A percentile compares a stretch with the other conserved stretches of the same genome.
Conservation (phyloP, 2,888 invertebrate species). For the Philaethria dido region DNA sequence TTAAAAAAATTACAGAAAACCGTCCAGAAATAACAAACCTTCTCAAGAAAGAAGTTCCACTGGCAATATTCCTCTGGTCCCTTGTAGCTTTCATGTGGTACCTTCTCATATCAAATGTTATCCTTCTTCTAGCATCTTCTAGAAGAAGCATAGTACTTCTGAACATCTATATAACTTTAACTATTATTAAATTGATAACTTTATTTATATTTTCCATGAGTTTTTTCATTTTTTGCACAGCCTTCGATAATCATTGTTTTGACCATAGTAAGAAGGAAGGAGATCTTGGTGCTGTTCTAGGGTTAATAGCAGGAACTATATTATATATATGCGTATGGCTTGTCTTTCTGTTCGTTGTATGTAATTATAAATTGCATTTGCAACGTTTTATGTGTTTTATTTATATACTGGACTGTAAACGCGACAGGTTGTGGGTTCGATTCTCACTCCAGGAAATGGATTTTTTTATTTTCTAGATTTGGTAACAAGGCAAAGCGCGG, state of each 20-base stretch:
- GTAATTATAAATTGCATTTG: conserved; percentile 38
- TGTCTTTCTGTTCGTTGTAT: conserved; percentile 31
- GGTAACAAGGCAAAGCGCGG: no score
- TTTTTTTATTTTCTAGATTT: no score
- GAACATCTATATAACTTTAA: conserved; percentile 27
- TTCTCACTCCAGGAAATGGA: no score
- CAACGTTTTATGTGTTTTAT: conserved; percentile 21
- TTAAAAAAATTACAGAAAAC: conserved; percentile 23
- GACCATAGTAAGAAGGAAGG: conserved; percentile 14
- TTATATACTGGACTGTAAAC: no score
- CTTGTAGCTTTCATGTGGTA: conserved; percentile 34
- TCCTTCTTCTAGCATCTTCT: conserved; percentile 26
- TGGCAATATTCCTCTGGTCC: conserved; percentile 28
- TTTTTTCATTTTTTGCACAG: conserved; percentile 28
- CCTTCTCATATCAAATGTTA: conserved; percentile 25
- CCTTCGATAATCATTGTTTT: conserved; percentile 32
- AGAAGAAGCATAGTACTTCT: conserved; percentile 20
- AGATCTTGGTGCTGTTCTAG: conserved; percentile 31
- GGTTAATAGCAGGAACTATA: conserved; percentile 13
- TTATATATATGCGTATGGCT: conserved; percentile 27
- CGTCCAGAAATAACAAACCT: conserved; percentile 19
- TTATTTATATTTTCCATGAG: conserved; percentile 21
- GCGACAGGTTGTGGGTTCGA: no score
- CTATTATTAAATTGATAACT: conserved; percentile 22
- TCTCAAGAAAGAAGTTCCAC: conserved; percentile 19